A percentile compares a stretch with the other conserved stretches of the same genome.
Evolutionary conservation across 2,113 vertebrate genomes (phyloP).

Genomic region (Protobothrops mucrosquamatus): DNA sequence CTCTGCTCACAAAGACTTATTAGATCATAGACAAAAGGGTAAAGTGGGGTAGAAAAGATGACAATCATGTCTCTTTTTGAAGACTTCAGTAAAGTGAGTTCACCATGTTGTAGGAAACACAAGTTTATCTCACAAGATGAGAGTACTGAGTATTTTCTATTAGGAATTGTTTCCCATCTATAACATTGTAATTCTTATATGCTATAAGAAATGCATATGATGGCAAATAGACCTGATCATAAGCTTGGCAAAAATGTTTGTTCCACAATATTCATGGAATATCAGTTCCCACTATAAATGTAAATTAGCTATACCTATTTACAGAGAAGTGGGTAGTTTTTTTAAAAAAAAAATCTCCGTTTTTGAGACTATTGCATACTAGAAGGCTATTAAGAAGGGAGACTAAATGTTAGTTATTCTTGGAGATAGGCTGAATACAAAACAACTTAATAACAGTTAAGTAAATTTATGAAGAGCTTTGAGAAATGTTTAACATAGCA

Average conservation of each 20-base stretch:
- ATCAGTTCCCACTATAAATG: neutral
- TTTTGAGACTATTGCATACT: neutral
- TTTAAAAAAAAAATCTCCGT: neutral
- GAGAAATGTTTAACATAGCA: neutral
- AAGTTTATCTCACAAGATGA: neutral
- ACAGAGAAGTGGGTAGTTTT: neutral
- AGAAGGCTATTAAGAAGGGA: neutral
- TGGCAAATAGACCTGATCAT: neutral
- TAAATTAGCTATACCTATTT: neutral
- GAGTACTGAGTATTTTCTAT: neutral
- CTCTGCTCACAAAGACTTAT: slow-evolving; percentile 46
- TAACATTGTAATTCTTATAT: neutral
- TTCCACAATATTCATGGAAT: neutral
- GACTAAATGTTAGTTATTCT: neutral
- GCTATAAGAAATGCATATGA: neutral
- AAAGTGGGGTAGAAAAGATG: neutral
- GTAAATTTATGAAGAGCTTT: neutral
- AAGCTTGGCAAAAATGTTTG: neutral
- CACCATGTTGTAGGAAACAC: neutral
- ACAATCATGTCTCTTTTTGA: neutral
- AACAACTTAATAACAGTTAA: neutral
- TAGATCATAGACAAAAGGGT: slow-evolving; percentile 53
- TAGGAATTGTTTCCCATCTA: neutral
- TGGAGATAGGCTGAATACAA: neutral
- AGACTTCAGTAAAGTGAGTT: neutral